Base-by-base conservation (phyloP, 2,888 invertebrate genomes). In the Drosophila subsilvestris region DNA sequence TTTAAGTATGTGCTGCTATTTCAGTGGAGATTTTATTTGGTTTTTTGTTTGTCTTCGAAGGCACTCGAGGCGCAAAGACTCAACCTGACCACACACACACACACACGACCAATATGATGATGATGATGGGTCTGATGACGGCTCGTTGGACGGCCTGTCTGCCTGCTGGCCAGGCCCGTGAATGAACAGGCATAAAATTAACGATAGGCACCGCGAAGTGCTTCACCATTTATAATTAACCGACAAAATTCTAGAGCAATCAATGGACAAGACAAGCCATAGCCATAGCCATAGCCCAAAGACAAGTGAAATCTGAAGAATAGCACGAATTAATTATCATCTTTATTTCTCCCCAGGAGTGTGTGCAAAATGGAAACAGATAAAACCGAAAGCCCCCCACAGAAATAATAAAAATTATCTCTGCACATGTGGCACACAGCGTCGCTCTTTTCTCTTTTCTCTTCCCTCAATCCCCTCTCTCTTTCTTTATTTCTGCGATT, bases 251-350 rank as follows among this genome's bases (percentile, higher is more conserved):
- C 86, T 86, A 86, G 84, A 88, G 84, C 88, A 86, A 73, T 76
- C 75, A 74, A 74, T 65, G 73, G 70, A 67, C 66, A 69, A 67
- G 63, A 62, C 27, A 25, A 6, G 25, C 25, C 25, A 25, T 4
- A 65, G 71, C 37, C 56, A 72, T n/a, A 65, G 63, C 69, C 14
- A 49, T 65, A 51, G 71, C 74, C 68, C 17, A 67, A 77, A 88
- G 86, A 87, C 82, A 87, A 87, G 86, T 79, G 80, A 89, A 87
- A 82, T 76, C 82, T 81, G 73, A 71, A 72, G 80, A 85, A 68
- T 43, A 49, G 67, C 20, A 58, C 37, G 74, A 75, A 74, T 75
- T 88, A 80, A 88, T 83, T 78, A 80, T 58, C 54, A 67, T 43
- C 22, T 54, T 44, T 66, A 44, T 56, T 45, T 37, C 47, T 44